Conservation (phyloP, 2,113 vertebrate species). For the Oncorhynchus gorbuscha region DNA sequence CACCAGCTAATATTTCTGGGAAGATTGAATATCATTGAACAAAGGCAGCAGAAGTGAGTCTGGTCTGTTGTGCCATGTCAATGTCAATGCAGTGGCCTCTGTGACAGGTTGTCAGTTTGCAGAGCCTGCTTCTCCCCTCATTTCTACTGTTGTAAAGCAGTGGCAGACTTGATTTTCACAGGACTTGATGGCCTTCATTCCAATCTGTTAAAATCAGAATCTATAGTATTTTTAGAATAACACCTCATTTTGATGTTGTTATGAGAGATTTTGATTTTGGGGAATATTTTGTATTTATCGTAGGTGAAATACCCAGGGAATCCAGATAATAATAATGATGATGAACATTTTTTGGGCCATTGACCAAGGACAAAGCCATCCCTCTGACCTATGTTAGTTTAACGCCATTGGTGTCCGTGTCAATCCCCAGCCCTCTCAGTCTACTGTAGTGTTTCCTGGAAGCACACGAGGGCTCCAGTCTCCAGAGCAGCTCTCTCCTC, state of each 20-base stretch:
- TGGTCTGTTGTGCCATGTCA: slow-evolving; percentile 48
- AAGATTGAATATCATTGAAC: slow-evolving; percentile 50
- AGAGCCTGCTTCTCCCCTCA: slow-evolving; percentile 27
- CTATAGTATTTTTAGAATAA: slow-evolving; percentile 35
- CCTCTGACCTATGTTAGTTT: slow-evolving; percentile 6
- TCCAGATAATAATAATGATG: neutral
- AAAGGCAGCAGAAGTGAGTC: slow-evolving; percentile 43
- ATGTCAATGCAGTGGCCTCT: slow-evolving; percentile 40
- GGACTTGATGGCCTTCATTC: slow-evolving; percentile 56
- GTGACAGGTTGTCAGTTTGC: slow-evolving; percentile 61
- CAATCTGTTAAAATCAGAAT: slow-evolving; percentile 40
- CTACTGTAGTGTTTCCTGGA: slow-evolving; percentile 24
- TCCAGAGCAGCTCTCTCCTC: neutral
- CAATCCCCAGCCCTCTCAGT: slow-evolving; percentile 23
- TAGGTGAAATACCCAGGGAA: too few species aligned
- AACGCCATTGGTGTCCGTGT: slow-evolving; percentile 41
- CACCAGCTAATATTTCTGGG: slow-evolving; percentile 39
- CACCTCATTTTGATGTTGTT: neutral
- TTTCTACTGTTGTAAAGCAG: slow-evolving; percentile 43
- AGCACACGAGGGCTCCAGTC: slow-evolving; percentile 13
- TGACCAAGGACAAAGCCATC: slow-evolving; percentile 3
- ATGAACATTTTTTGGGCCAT: slow-evolving; percentile 3
- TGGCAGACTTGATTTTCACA: slow-evolving; percentile 41
- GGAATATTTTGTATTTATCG: neutral
- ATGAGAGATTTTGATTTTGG: neutral